Base-by-base conservation (phyloP, 2,888 invertebrate species). In the Unio delphinus region DNA sequence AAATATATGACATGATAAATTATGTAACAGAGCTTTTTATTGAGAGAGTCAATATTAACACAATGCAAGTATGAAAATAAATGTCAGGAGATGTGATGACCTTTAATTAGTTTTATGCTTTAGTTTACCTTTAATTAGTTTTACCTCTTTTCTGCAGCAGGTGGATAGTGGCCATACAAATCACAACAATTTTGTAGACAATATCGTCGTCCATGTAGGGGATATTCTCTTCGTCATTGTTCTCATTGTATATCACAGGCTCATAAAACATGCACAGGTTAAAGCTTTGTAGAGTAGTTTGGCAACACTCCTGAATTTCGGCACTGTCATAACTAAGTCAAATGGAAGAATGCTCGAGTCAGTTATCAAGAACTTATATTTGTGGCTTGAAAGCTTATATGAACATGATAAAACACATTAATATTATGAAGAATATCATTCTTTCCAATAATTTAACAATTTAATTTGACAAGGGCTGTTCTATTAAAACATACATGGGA, bases 121-220 rank as follows among this genome's bases (percentile, higher is more conserved):
- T 23, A 23, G 23, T 23, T 23, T 23, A 62, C 20, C 26, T 30
- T 45, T 45, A 45, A 45, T 45, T 45, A 45, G 45, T 45, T 81
- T 67, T 72, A 89, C 90, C 86, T 76, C 83, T 83, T 65, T 85
- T 93, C 87, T 94, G 93, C 69, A 96, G 91, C 90, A 95, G 95
- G 54, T 94, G 92, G 78, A 96, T 93, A 72, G 95, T 95, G 87
- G 96, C 94, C 69, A 97, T 92, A 82, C 95, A 94, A 83, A 96
- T 95, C 66, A 94, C 93, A 17, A 95, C 93, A 70, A 96, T 94
- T 91, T 95, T 96, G 86, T 95, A 95, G 67, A 96, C 92, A 83
- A 95, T 93, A 75, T 94, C 94, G 61, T 93, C 91, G 67, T 88
- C 87, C 65, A 90, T 79, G 71, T 79, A 85, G 61, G 79, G 83